Percentiles rank a stretch among this genome's conserved stretches.
phyloP scores from a whole-genome alignment of 92 coral and sea anemone genomes.

The Micromussa lordhowensis region DNA sequence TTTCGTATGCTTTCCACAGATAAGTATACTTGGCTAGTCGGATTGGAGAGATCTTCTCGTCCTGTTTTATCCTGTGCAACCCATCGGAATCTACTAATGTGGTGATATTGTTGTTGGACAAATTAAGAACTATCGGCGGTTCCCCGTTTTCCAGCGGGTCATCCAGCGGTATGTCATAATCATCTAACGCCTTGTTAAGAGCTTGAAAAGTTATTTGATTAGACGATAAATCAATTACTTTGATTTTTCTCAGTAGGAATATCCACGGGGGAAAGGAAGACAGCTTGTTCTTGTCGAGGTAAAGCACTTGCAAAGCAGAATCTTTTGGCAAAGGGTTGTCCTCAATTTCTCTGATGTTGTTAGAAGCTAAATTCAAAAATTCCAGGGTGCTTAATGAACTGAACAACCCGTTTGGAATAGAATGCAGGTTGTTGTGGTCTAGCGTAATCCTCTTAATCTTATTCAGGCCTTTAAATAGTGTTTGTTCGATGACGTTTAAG shows the following conservation, averaged over 20 bases:
- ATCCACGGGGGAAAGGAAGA: conserved; percentile 39
- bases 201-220: conserved; percentile 42
- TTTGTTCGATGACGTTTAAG: conserved; percentile 31
- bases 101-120: conserved; percentile 20
- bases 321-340: conserved; percentile 55
- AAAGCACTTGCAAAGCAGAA: conserved; percentile 16
- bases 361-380: conserved; percentile 48
- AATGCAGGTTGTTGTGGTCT: conserved; percentile 36
- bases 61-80: conserved; percentile 13
- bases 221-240: conserved; percentile 37
- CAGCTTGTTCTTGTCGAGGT: conserved; percentile 43
- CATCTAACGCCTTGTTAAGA: conserved; percentile 47
- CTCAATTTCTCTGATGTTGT: conserved; percentile 34
- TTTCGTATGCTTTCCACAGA: conserved; percentile 46
- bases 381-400: conserved; percentile 26
- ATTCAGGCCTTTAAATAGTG: conserved; percentile 41
- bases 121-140: conserved; percentile 1
- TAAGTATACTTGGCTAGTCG: conserved; percentile 21
- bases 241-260: conserved; percentile 38
- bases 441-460: conserved; percentile 43
- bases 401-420: conserved; percentile 43
- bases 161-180: background rate
- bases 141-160: conserved; percentile 32
- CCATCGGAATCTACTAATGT: conserved; percentile 41
- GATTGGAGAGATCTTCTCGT: background rate